Evolutionary conservation across 2,113 vertebrate species (phyloP).

Genomic region (Xenotilapia caudafasciata): DNA sequence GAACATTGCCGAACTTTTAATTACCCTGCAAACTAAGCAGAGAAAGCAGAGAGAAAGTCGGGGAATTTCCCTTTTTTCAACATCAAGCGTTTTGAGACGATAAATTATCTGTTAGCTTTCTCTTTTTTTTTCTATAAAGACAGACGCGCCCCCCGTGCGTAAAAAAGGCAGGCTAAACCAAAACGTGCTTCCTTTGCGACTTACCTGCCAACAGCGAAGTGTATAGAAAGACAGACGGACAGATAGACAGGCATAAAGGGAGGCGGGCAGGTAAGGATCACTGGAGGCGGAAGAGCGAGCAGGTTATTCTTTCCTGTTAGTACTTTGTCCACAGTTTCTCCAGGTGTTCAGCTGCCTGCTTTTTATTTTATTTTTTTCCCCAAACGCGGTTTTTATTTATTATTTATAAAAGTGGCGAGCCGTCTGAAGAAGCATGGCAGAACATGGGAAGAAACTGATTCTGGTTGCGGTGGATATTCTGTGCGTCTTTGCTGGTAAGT

Average conservation of each 20-base stretch:
- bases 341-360: neutral
- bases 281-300: conserved; percentile 66
- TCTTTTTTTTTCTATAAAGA: neutral
- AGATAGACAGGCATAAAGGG: neutral
- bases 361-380: accelerated
- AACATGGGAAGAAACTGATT: conserved; percentile 70
- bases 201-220: conserved; percentile 23
- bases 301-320: conserved; percentile 2
- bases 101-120: neutral
- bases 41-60: neutral
- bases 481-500: conserved; percentile 82
- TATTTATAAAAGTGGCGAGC: neutral
- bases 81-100: neutral
- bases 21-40: neutral
- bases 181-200: neutral
- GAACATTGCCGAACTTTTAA: neutral
- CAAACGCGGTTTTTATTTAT: neutral
- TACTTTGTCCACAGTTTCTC: neutral
- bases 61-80: neutral
- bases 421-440: conserved; percentile 47
- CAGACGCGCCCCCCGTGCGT: conserved; percentile 9
- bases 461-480: conserved; percentile 81
- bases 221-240: neutral
- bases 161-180: neutral
- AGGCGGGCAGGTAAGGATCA: conserved; percentile 47